Base-by-base conservation (phyloP, 2,797 vertebrate species). In the Etheostoma perlongum region DNA sequence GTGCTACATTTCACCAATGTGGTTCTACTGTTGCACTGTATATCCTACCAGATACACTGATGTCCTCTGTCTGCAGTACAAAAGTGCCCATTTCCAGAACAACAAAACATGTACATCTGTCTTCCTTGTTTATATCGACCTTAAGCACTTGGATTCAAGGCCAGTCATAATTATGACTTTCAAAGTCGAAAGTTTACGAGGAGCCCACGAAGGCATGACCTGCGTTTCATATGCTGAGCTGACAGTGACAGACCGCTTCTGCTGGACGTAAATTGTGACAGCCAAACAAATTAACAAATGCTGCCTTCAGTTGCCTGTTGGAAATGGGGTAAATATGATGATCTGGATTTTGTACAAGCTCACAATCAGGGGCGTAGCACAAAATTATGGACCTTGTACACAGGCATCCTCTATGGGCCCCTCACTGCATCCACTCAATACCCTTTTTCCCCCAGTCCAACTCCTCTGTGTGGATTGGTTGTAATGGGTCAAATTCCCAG, bases 241-340 rank as follows among this genome's bases (percentile, higher is more conserved):
- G 81, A 85, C 73, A 46, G 60, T 82, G 83, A 88, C 85, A 54
- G 77, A 85, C 67, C 57, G 77, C 54, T 46, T 80, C 72, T 82
- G 72, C 61, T 46, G 40, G 10, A 59, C 42, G 66, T 82, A 82
- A 82, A 82, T 67, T 70, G 64, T 27, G 21, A 83, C 57, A 74
- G 79, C 60, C 70, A 19, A 54, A 76, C 76, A 83, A 78, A 78
- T 79, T 52, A 79, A 68, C 68, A 82, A 72, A 78, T 72, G 71
- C 23, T 78, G 67, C 71, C 73, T 74, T 78, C 82, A 81, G 42
- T 51, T 74, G 23, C 49, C 61, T 57, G 12, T 51, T 27, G 59
- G 76, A 74, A 81, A 69, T 51, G 15, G 19, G 25, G 18, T 19
- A 55, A 78, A 60, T 60, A 60, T 19, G 19, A 57, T 4, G 23